Evolutionary conservation across 1,140 invertebrate species (phyloP).

Genomic region (Scaptomyza graminum): DNA sequence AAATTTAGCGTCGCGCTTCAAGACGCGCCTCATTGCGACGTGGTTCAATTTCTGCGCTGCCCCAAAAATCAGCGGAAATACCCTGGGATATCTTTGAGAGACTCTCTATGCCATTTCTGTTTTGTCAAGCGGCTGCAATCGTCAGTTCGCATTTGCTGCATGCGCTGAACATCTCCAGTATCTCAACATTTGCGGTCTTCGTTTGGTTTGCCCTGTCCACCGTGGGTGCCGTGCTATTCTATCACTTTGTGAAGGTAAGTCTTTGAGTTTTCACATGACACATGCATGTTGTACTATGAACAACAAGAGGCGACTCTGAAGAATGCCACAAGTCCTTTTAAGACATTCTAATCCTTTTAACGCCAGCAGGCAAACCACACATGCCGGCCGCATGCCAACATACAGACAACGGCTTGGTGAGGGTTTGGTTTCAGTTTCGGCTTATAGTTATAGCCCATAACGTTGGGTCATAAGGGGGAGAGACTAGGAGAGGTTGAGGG

Average conservation of each 20-base stretch:
- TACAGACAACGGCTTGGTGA: background rate
- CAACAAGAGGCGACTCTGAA: conserved; percentile 10
- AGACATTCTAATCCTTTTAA: conserved; percentile 72
- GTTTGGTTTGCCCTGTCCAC: conserved; percentile 89
- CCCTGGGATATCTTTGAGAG: conserved; percentile 92
- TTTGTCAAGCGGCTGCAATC: conserved; percentile 90
- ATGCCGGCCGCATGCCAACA: conserved; percentile 36
- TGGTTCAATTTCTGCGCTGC: conserved; percentile 78
- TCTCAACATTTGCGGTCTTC: conserved; percentile 90
- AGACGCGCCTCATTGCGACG: conserved; percentile 76
- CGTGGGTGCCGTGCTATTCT: conserved; percentile 89
- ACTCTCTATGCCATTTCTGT: conserved; percentile 89
- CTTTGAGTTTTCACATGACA: background rate
- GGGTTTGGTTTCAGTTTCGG: conserved; percentile 56
- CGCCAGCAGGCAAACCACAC: conserved; percentile 50
- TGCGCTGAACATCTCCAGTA: conserved; percentile 88
- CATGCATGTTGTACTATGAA: too few species aligned
- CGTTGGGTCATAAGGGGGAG: conserved; percentile 10
- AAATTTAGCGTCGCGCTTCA: conserved; percentile 73
- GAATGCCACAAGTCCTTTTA: conserved; percentile 48
- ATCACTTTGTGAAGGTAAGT: conserved; percentile 92
- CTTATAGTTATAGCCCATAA: conserved; percentile 31
- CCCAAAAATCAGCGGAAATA: conserved; percentile 85
- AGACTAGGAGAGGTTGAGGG: too few species aligned
- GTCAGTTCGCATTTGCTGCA: conserved; percentile 89